These are phyloP conservation scores for Acropternis orthonyx DNA, from an alignment of 2,797 vertebrate genomes.

Conservation along the genomic window DNA sequence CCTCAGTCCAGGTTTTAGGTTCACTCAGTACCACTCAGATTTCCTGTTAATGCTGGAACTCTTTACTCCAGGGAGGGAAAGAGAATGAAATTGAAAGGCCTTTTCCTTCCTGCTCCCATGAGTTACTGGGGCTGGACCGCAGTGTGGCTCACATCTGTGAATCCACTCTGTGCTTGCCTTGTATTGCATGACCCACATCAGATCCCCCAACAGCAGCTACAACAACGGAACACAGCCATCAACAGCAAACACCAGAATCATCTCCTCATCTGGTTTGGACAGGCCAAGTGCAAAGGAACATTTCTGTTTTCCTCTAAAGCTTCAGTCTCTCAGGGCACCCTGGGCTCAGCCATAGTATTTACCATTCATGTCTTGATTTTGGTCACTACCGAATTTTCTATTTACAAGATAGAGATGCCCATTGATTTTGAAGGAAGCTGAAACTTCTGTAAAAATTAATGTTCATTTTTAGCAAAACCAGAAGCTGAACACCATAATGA, in stretches of 20 bases:
- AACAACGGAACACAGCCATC: neutral
- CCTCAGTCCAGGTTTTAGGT: neutral
- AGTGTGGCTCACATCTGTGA: rapidly evolving
- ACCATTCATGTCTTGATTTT: neutral
- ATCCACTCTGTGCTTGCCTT: neutral
- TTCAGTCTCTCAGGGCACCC: too few relatives aligned
- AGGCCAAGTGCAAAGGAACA: neutral
- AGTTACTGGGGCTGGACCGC: neutral
- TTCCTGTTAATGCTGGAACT: neutral
- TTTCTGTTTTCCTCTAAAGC: neutral
- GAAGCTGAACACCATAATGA: neutral
- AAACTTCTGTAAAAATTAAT: neutral
- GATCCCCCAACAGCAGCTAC: rapidly evolving
- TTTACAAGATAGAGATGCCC: neutral
- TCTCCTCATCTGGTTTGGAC: neutral
- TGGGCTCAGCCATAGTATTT: rapidly evolving
- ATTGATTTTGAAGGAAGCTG: neutral
- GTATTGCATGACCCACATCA: neutral
- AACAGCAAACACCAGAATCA: neutral
- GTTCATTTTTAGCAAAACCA: neutral
- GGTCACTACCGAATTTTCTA: rapidly evolving
- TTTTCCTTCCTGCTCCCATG: neutral
- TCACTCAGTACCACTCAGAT: neutral
- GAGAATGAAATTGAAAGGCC: neutral
- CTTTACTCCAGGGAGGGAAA: neutral